Conservation (phyloP, 2,888 invertebrate species). For the Cantharis flavilabris region DNA sequence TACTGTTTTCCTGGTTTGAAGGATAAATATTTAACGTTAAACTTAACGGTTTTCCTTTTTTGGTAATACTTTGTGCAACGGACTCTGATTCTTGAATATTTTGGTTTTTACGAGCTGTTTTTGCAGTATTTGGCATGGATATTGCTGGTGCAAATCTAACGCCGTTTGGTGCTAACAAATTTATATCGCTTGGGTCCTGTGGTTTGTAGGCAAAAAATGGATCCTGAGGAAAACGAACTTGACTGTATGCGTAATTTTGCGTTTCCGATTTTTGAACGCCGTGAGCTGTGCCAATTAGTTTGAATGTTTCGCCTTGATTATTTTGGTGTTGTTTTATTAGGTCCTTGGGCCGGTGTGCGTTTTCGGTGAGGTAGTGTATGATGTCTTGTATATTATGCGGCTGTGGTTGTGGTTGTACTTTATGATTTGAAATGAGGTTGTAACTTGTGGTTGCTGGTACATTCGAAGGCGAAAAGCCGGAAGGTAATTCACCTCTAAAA, state of each 20-base stretch:
- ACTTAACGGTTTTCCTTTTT: slow-evolving; percentile 30
- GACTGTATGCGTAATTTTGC: not conserved
- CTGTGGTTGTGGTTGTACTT: slow-evolving; percentile 17
- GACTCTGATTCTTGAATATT: not conserved
- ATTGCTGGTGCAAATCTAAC: slow-evolving; percentile 54
- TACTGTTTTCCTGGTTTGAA: not conserved
- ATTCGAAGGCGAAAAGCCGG: slow-evolving; percentile 38
- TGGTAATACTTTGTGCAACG: not conserved
- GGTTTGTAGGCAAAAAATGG: slow-evolving; percentile 74
- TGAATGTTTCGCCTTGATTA: not conserved
- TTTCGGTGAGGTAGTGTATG: slow-evolving; percentile 38
- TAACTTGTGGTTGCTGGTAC: slow-evolving; percentile 29
- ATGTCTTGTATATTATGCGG: slow-evolving; percentile 51
- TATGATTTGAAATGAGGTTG: slow-evolving; percentile 28
- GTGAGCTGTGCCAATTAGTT: slow-evolving; percentile 5
- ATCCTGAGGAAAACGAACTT: slow-evolving; percentile 51
- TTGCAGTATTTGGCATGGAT: not conserved
- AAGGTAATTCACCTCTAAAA: slow-evolving; percentile 41
- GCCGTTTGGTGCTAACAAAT: slow-evolving; percentile 67
- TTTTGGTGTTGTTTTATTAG: slow-evolving; percentile 5
- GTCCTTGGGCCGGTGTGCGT: slow-evolving; percentile 18
- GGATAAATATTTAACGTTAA: slow-evolving; percentile 41
- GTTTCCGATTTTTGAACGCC: not conserved
- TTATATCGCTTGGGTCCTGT: slow-evolving; percentile 73
- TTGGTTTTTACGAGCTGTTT: slow-evolving; percentile 7